A percentile compares a stretch with the other conserved stretches of the same genome.
phyloP scores from a whole-genome alignment of 2,888 invertebrate species.

The Pinctada fucata region DNA sequence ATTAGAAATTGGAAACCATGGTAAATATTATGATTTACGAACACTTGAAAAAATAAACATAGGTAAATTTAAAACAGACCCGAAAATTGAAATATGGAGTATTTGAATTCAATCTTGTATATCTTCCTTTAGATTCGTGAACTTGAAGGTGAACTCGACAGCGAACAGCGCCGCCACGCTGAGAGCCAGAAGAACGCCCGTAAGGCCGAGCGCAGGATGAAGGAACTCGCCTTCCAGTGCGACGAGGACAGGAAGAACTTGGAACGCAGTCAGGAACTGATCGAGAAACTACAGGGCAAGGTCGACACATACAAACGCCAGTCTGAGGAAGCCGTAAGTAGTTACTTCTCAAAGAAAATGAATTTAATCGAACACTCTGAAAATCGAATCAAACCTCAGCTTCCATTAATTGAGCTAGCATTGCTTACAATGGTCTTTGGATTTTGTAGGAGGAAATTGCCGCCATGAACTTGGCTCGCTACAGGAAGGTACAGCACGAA shows the following conservation, averaged over 20 bases:
- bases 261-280: slow-evolving; percentile 99
- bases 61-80: too few species aligned
- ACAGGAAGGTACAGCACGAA: slow-evolving; percentile 79
- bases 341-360: too few species aligned
- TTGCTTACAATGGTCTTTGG: not conserved
- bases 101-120: not conserved
- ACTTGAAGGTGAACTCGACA: slow-evolving; percentile 89
- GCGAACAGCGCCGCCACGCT: slow-evolving; percentile 98
- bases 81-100: too few species aligned
- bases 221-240: slow-evolving; percentile 87
- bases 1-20: too few species aligned
- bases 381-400: too few species aligned
- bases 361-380: too few species aligned
- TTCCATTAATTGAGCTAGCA: too few species aligned
- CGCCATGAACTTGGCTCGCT: slow-evolving; percentile 79
- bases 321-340: slow-evolving; percentile 94
- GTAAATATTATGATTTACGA: too few species aligned
- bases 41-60: too few species aligned
- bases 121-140: slow-evolving; percentile 65
- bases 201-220: slow-evolving; percentile 96
- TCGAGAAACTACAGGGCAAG: slow-evolving; percentile 98
- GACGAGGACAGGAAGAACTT: slow-evolving; percentile 99
- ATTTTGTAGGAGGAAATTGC: slow-evolving; percentile 77
- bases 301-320: slow-evolving; percentile 99
- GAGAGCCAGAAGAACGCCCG: slow-evolving; percentile 99